phyloP scores from a whole-genome alignment of 2,113 vertebrate genomes.

The Candoia aspera region DNA sequence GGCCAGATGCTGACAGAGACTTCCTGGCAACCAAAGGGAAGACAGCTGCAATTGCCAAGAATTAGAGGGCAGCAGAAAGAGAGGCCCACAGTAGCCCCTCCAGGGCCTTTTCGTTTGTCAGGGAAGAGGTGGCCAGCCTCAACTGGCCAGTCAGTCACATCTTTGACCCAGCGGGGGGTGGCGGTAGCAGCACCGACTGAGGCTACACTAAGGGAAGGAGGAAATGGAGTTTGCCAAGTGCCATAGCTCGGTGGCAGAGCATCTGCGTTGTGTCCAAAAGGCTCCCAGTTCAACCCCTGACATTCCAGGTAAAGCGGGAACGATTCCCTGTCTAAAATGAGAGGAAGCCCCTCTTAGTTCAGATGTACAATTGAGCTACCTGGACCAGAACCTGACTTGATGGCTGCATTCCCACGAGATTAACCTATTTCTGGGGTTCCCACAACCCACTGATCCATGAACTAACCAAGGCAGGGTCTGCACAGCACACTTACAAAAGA shows the following conservation, averaged over 20 bases:
- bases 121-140: background rate
- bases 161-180: background rate
- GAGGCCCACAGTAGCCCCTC: background rate
- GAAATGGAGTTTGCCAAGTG: background rate
- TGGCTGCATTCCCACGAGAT: background rate
- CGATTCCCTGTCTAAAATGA: background rate
- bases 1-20: constrained; percentile 34
- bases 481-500: background rate
- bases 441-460: background rate
- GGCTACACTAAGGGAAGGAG: background rate
- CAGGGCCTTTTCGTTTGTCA: background rate
- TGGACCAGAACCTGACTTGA: background rate
- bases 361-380: background rate
- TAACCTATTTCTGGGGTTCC: background rate
- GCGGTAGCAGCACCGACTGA: no score
- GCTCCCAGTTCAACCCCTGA: background rate
- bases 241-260: background rate
- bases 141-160: background rate
- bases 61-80: background rate
- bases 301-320: background rate
- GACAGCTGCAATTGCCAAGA: constrained; percentile 12
- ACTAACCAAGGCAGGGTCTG: background rate
- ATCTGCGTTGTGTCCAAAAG: background rate
- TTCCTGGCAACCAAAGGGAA: constrained; percentile 28
- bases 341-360: background rate